phyloP scores from a whole-genome alignment of 2,797 vertebrate species.

The Etheostoma nigrum region DNA sequence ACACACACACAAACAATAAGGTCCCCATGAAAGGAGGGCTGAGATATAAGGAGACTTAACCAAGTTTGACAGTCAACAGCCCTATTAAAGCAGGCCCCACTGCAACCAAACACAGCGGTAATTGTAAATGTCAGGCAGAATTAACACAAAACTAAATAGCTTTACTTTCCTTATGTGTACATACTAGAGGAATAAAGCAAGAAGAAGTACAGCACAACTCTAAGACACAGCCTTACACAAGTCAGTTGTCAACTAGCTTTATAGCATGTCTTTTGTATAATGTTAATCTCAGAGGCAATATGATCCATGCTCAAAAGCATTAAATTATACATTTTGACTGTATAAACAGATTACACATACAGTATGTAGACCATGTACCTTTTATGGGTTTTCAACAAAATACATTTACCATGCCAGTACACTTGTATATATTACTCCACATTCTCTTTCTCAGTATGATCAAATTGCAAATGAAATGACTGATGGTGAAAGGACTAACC shows the following conservation, averaged over 20 bases:
- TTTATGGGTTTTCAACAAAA: conserved; percentile 57
- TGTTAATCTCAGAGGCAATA: conserved; percentile 41
- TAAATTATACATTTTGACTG: conserved; percentile 43
- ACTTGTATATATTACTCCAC: conserved; percentile 47
- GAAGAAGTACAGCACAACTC: conserved; percentile 37
- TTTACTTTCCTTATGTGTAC: conserved; percentile 69
- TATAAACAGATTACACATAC: conserved; percentile 54
- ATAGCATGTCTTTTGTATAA: conserved; percentile 29
- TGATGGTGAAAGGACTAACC: conserved; percentile 55
- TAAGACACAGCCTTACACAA: conserved; percentile 48
- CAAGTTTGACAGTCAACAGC: conserved; percentile 87
- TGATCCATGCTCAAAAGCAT: conserved; percentile 32
- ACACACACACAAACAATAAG: conserved; percentile 59
- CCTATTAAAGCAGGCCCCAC: conserved; percentile 81
- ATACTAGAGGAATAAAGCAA: conserved; percentile 56
- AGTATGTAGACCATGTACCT: conserved; percentile 45
- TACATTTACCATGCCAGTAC: conserved; percentile 34
- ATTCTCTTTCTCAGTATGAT: conserved; percentile 46
- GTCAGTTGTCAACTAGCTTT: conserved; percentile 56
- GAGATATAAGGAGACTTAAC: conserved; percentile 83
- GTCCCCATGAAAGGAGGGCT: conserved; percentile 74
- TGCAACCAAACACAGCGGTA: conserved; percentile 85
- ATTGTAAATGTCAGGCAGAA: conserved; percentile 88
- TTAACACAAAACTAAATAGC: conserved; percentile 86
- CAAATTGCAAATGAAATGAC: conserved; percentile 54